phyloP scores from a whole-genome alignment of 2,888 invertebrate genomes.

The Augochlorella aurata region DNA sequence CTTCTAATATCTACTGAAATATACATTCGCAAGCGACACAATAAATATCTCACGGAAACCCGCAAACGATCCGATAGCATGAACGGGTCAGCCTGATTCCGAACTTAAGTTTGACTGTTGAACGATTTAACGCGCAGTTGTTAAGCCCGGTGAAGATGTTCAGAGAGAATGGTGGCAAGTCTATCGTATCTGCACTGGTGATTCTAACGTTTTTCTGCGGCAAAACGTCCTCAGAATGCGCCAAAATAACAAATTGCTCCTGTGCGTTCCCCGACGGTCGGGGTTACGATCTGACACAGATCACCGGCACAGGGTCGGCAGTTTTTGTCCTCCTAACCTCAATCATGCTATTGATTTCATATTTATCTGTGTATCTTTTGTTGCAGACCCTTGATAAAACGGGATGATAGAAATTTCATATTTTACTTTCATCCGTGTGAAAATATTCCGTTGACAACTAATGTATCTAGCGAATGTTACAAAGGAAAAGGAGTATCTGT shows the following conservation, averaged over 20 bases:
- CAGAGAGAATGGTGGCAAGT: slow-evolving; percentile 6
- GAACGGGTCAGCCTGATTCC: neutral
- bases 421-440: slow-evolving; percentile 80
- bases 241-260: slow-evolving; percentile 69
- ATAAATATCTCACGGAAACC: neutral
- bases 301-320: slow-evolving; percentile 56
- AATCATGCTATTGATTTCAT: no score
- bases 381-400: slow-evolving; percentile 13
- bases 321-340: slow-evolving; percentile 55
- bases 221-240: slow-evolving; percentile 66
- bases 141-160: slow-evolving; percentile 44
- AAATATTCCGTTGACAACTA: slow-evolving; percentile 60
- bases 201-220: slow-evolving; percentile 38
- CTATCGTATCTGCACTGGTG: slow-evolving; percentile 33
- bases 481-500: slow-evolving; percentile 64
- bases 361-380: neutral
- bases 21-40: neutral
- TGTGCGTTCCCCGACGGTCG: slow-evolving; percentile 76
- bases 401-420: rapidly evolving
- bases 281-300: slow-evolving; percentile 71
- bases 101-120: neutral
- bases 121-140: neutral
- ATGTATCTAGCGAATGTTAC: slow-evolving; percentile 43
- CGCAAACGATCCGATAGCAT: neutral
- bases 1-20: neutral